These are phyloP conservation scores for Galeopterus variegatus DNA, from an alignment of 2,113 vertebrate species.

Conservation along the genomic window DNA sequence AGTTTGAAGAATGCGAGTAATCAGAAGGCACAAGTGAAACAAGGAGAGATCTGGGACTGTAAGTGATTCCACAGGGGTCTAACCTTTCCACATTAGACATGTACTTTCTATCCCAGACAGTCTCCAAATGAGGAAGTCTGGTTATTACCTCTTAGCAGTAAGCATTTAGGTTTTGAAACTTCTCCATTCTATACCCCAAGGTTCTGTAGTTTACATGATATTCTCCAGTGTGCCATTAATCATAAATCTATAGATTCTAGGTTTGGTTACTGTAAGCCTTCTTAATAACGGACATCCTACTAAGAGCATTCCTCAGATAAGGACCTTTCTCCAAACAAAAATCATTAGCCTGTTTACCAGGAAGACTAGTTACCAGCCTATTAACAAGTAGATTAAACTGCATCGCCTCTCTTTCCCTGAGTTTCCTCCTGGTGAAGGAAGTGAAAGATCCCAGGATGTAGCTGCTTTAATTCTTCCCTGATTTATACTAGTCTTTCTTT, in stretches of 20 bases:
- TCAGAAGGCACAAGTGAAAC: background rate
- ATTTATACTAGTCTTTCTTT: background rate
- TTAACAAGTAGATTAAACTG: background rate
- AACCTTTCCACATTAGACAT: background rate
- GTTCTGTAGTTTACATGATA: background rate
- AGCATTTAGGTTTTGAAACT: constrained; percentile 18
- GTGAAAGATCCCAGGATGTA: background rate
- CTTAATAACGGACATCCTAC: background rate
- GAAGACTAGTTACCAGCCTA: background rate
- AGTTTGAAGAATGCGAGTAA: background rate
- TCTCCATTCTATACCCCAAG: background rate
- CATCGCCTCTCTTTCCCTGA: background rate
- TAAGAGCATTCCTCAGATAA: background rate
- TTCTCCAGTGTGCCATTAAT: background rate
- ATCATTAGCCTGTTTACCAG: background rate
- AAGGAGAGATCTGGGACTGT: background rate
- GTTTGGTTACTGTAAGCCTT: background rate
- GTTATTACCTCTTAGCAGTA: background rate
- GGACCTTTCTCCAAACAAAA: background rate
- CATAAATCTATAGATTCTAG: background rate
- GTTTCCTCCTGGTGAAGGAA: constrained; percentile 4
- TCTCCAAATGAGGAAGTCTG: background rate
- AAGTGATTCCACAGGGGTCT: background rate
- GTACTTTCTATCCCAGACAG: background rate
- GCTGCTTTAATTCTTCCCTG: background rate